These are phyloP conservation scores for Calameuta filiformis DNA, from an alignment of 2,888 invertebrate species.

Conservation along the genomic window DNA sequence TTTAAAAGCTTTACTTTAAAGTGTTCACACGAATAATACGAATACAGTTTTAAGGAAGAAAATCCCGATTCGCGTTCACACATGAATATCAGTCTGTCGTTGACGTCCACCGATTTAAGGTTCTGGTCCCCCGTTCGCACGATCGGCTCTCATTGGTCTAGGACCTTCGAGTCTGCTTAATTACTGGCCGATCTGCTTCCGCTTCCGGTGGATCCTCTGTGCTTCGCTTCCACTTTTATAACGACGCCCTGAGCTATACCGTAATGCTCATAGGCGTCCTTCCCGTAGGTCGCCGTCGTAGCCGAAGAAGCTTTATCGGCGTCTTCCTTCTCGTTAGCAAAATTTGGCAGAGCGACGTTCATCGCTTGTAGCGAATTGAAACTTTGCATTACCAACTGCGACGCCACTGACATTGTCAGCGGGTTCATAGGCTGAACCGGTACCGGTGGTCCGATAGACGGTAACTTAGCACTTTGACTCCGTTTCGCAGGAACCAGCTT, in stretches of 20 bases:
- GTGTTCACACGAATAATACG: neutral
- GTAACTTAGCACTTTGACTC: constrained; percentile 32
- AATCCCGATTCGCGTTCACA: neutral
- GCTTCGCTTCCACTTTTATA: constrained; percentile 17
- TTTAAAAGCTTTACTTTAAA: neutral
- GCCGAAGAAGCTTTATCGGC: constrained; percentile 19
- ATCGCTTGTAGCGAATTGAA: constrained; percentile 51
- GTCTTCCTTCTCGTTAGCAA: neutral
- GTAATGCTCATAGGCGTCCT: constrained; percentile 57
- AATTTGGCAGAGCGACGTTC: constrained; percentile 32
- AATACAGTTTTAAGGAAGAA: neutral
- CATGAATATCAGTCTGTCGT: neutral
- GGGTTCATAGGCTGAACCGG: constrained; percentile 31
- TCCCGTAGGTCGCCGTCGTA: constrained; percentile 37
- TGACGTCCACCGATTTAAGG: neutral
- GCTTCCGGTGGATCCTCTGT: constrained; percentile 46
- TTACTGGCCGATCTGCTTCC: constrained; percentile 56
- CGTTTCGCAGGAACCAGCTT: constrained; percentile 19
- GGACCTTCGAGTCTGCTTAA: constrained; percentile 19
- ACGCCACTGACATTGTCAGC: constrained; percentile 47
- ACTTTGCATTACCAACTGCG: constrained; percentile 56
- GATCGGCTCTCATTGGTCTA: neutral
- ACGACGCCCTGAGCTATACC: constrained; percentile 47
- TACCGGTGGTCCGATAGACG: constrained; percentile 15
- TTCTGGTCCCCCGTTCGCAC: neutral